Percentiles rank a stretch among this genome's conserved stretches.
These are phyloP conservation scores for Montipora cactus DNA, from an alignment of 64 coral and sea anemone genomes.

Conservation along the genomic window DNA sequence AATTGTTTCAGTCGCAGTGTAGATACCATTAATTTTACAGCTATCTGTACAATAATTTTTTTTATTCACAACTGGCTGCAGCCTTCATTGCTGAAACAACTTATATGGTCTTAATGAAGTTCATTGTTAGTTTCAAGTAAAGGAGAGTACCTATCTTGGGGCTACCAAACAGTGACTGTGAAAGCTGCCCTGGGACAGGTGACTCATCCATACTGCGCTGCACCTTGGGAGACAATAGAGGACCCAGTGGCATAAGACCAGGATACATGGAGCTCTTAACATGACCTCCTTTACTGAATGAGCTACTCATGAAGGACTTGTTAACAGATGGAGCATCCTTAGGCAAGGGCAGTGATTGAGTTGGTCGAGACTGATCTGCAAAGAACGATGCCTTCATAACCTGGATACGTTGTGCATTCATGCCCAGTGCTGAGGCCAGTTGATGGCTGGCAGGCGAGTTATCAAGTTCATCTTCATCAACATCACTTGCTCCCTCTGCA, in stretches of 20 bases:
- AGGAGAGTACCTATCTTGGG: conserved; percentile 80
- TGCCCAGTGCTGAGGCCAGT: conserved; percentile 80
- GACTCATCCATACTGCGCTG: conserved; percentile 41
- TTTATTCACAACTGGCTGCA: too few relatives aligned
- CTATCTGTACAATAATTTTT: too few relatives aligned
- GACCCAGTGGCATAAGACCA: conserved; percentile 21
- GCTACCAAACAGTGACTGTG: conserved; percentile 81
- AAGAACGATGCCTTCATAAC: conserved; percentile 99
- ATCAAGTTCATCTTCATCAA: conserved; percentile 67
- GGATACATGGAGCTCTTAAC: conserved; percentile 57
- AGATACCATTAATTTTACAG: too few relatives aligned
- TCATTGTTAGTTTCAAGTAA: neutral
- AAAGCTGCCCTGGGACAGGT: neutral
- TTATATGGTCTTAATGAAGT: too few relatives aligned
- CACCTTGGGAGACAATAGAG: conserved; percentile 71
- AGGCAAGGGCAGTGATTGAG: neutral
- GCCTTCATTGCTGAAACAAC: too few relatives aligned
- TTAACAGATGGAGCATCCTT: conserved; percentile 50
- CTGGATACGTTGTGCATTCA: conserved; percentile 97
- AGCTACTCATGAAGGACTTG: conserved; percentile 27
- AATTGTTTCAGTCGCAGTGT: too few relatives aligned
- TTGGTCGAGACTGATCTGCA: conserved; percentile 68
- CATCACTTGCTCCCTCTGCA: conserved; percentile 39
- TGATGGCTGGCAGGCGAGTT: conserved; percentile 92
- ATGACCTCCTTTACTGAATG: conserved; percentile 32